A percentile compares a stretch with the other conserved stretches of the same genome.
phyloP scores from a whole-genome alignment of 2,888 invertebrate species.

The Lypha dubia region DNA sequence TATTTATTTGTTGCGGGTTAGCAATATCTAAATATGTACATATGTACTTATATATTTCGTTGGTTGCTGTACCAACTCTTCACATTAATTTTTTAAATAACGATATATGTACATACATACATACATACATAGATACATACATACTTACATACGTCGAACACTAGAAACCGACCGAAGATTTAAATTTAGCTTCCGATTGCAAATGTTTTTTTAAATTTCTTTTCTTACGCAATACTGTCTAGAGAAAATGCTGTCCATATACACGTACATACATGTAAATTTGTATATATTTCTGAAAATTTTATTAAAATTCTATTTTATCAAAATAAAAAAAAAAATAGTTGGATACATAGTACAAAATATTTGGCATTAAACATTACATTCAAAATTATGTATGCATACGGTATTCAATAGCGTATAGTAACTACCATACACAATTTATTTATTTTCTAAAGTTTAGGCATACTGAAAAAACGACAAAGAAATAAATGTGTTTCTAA shows the following conservation, averaged over 20 bases:
- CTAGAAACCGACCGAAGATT: no score
- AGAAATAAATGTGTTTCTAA: conserved; percentile 42
- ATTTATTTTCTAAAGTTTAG: conserved; percentile 17
- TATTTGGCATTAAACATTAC: conserved; percentile 63
- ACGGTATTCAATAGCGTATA: background rate
- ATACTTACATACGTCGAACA: no score
- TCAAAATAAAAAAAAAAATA: conserved; percentile 46
- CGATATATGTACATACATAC: no score
- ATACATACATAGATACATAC: no score
- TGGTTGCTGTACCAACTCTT: no score
- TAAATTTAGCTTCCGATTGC: no score
- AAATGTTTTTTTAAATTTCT: background rate
- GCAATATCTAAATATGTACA: no score
- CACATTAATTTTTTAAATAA: no score
- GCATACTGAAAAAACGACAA: conserved; percentile 26
- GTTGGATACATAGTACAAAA: conserved; percentile 46
- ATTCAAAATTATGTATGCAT: conserved; percentile 24
- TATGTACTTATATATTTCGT: no score
- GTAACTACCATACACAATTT: conserved; percentile 24
- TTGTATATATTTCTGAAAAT: background rate
- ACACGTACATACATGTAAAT: no score
- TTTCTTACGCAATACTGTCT: background rate
- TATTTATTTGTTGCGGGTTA: no score
- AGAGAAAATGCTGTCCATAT: background rate
- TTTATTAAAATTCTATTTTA: conserved; percentile 39